Conservation (phyloP, 1,140 invertebrate genomes). For the Papilio polytes region DNA sequence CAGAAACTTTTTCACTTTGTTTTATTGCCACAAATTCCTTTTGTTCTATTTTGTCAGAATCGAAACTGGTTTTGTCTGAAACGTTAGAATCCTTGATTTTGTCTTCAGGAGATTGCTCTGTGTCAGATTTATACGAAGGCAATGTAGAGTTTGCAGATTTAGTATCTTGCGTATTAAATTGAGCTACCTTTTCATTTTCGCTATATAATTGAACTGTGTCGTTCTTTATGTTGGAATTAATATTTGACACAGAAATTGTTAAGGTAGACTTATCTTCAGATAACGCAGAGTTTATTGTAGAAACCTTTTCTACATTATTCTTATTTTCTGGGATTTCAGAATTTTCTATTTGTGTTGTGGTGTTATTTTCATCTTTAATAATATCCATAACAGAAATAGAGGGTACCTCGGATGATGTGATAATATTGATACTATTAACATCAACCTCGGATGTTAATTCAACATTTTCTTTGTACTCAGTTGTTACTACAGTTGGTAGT, state of each 20-base stretch:
- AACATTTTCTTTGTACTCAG: neutral
- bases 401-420: neutral
- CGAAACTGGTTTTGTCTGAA: slow-evolving; percentile 41
- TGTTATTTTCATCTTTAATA: neutral
- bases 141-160: slow-evolving; percentile 19
- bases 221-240: slow-evolving; percentile 4
- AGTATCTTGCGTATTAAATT: slow-evolving; percentile 25
- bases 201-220: neutral
- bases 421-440: neutral
- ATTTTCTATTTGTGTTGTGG: slow-evolving; percentile 37
- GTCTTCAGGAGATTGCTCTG: neutral
- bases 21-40: slow-evolving; percentile 36
- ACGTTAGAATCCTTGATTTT: slow-evolving; percentile 1
- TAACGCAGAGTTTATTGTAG: neutral
- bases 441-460: slow-evolving; percentile 34
- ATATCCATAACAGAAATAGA: neutral
- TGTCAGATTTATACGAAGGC: slow-evolving; percentile 39
- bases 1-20: slow-evolving; percentile 45
- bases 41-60: slow-evolving; percentile 24
- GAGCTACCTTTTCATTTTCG: neutral
- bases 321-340: neutral
- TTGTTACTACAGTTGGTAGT: slow-evolving; percentile 36
- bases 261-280: slow-evolving; percentile 25
- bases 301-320: neutral
- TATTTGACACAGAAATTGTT: slow-evolving; percentile 8